Percentiles rank a stretch among this genome's conserved stretches.
These are phyloP conservation scores for Apostichopus parvimensis DNA, from an alignment of 35 echinoderm and acorn worm species.

Conservation along the genomic window DNA sequence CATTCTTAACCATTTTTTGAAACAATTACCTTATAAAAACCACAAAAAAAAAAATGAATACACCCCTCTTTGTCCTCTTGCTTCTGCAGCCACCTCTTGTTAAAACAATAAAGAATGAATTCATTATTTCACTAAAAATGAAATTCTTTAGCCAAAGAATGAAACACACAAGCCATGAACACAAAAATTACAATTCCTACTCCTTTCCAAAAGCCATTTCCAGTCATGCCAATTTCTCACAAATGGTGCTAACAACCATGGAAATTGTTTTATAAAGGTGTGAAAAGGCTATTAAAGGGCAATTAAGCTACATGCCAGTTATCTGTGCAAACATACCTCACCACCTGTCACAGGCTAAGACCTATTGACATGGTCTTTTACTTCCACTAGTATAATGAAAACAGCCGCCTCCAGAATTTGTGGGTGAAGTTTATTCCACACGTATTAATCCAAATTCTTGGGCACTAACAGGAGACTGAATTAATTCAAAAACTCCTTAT, in stretches of 20 bases:
- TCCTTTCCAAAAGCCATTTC: too few relatives aligned
- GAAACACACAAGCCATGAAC: too few relatives aligned
- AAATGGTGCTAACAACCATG: neutral
- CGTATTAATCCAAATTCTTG: conserved; percentile 30
- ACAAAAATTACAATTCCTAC: too few relatives aligned
- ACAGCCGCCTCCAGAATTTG: neutral
- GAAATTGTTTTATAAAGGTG: neutral
- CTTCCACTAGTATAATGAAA: neutral
- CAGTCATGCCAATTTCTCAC: neutral
- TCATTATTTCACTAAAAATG: too few relatives aligned
- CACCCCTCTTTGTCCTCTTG: too few relatives aligned
- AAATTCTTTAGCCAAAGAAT: too few relatives aligned
- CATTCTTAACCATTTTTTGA: too few relatives aligned
- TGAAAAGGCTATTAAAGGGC: conserved; percentile 16
- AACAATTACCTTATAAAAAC: too few relatives aligned
- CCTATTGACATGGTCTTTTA: conserved; percentile 1
- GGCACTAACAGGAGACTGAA: neutral
- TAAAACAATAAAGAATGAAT: too few relatives aligned
- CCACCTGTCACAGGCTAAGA: neutral
- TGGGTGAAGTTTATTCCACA: conserved; percentile 1
- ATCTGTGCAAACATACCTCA: conserved; percentile 20
- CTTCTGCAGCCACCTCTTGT: too few relatives aligned
- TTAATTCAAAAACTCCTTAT: neutral
- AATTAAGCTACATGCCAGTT: conserved; percentile 4
- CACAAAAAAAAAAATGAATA: too few relatives aligned